Base-by-base conservation (phyloP, 2,797 vertebrate species). In the Pangasius larnaudii region DNA sequence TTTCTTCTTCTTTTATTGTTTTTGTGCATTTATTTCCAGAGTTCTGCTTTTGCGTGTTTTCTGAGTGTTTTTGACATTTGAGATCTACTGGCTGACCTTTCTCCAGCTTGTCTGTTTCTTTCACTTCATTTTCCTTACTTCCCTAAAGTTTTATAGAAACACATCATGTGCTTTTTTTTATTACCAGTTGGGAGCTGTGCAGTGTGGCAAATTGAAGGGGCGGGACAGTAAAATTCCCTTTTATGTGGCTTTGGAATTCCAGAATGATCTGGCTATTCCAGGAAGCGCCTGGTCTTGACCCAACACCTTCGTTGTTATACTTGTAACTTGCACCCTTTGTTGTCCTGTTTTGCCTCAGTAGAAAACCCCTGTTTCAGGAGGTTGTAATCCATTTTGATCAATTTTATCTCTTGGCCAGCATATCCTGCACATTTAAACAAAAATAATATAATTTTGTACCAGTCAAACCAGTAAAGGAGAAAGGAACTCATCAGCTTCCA, bases 1-100 rank as follows among this genome's bases (percentile, higher is more conserved):
- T 46, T 61, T 59, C 2, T 58, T 65, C 5, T 71, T 14, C 1
- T 59, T 56, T 39, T 39, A 7, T 22, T 33, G 11, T 6, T 58
- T 81, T 58, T 92, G 91, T 88, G 90, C 92, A 92, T 91, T 92
- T 74, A 90, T 87, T 92, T 88, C 90, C 92, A 92, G 90, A 92
- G 90, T 90, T 86, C 92, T 92, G 91, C 87, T 86, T 81, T 87
- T 42, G 27, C 75, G 33, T 82, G 46, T 33, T 78, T 79, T 56
- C 33, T 49, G n/a, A n/a, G 27, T 80, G 46, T 78, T 77, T 87
- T 36, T 59, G 84, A 42, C 78, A 59, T 42, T 83, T 90, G 49
- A 59, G 53, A 72, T 85, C 11, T 49, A n/a, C 33, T 87, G 63
- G 80, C 36, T 90, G 85, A 90, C 87, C 80, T 90, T 88, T 90